Conservation (phyloP, 2,888 invertebrate species). For the Acanthopleura granulata region DNA sequence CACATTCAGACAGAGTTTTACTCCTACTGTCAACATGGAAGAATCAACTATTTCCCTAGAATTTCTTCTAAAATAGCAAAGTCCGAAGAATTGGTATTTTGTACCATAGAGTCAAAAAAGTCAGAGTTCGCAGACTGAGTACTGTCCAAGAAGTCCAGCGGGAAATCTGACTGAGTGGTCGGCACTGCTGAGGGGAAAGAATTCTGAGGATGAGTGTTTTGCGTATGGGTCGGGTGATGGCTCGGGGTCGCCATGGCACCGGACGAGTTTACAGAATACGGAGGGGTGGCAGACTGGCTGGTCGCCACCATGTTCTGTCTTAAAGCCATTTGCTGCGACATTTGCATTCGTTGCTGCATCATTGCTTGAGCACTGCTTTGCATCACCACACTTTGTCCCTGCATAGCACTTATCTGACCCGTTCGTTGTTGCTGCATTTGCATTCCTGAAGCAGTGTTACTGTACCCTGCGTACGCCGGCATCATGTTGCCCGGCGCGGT, state of each 20-base stretch:
- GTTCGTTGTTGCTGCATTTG: constrained; percentile 52
- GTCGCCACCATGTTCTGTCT: constrained; percentile 29
- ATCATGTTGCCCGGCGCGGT: constrained; percentile 25
- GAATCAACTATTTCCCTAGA: constrained; percentile 32
- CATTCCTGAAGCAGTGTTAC: constrained; percentile 31
- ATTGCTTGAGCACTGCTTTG: constrained; percentile 42
- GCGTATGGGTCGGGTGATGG: constrained; percentile 58
- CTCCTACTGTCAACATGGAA: background rate
- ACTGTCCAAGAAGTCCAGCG: constrained; percentile 88
- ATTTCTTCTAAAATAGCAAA: constrained; percentile 61
- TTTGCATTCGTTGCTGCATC: constrained; percentile 68
- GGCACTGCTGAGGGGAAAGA: constrained; percentile 11
- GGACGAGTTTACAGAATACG: constrained; percentile 19
- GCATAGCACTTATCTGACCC: constrained; percentile 20
- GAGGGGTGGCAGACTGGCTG: constrained; percentile 20
- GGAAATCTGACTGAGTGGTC: constrained; percentile 75
- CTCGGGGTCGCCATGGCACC: constrained; percentile 23
- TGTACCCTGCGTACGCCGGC: constrained; percentile 70
- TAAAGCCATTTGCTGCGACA: constrained; percentile 65
- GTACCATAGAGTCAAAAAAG: constrained; percentile 81
- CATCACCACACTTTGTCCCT: constrained; percentile 47
- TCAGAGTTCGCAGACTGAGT: constrained; percentile 74
- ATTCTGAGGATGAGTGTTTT: constrained; percentile 29
- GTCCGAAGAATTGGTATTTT: constrained; percentile 45
- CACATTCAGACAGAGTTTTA: no score